A percentile compares a stretch with the other conserved stretches of the same genome.
Evolutionary conservation across 2,888 invertebrate species (phyloP).

Genomic region (Cataglyphis livida): DNA sequence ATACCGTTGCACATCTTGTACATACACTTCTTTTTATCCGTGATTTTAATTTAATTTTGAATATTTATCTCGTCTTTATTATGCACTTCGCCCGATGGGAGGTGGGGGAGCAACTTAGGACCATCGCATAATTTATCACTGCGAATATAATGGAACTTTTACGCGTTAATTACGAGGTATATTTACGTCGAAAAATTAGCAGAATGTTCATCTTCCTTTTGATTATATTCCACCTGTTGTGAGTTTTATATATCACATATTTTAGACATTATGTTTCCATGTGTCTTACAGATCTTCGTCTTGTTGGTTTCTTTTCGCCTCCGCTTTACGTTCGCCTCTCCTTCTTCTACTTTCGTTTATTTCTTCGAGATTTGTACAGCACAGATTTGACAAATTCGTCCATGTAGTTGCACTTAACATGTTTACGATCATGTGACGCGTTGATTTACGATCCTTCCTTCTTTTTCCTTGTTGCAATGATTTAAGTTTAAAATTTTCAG

Average conservation of each 20-base stretch:
- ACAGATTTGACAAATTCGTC: slow-evolving; percentile 52
- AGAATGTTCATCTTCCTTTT: slow-evolving; percentile 68
- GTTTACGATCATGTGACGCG: slow-evolving; percentile 42
- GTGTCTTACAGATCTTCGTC: slow-evolving; percentile 55
- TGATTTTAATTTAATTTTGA: slow-evolving; percentile 74
- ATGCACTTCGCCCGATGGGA: slow-evolving; percentile 81
- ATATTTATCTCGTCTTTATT: slow-evolving; percentile 77
- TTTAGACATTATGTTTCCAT: slow-evolving; percentile 72
- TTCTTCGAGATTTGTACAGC: slow-evolving; percentile 61
- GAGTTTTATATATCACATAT: slow-evolving; percentile 74
- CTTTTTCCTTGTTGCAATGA: neutral
- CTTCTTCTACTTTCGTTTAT: neutral
- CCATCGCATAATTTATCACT: slow-evolving; percentile 78
- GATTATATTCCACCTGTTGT: slow-evolving; percentile 73
- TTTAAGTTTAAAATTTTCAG: slow-evolving; percentile 16
- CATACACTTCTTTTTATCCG: slow-evolving; percentile 1
- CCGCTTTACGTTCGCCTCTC: neutral
- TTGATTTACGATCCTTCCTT: slow-evolving; percentile 19
- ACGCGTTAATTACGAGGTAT: slow-evolving; percentile 66
- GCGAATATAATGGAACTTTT: slow-evolving; percentile 60
- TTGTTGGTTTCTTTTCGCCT: neutral
- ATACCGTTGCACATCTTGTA: slow-evolving; percentile 71
- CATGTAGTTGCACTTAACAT: slow-evolving; percentile 51
- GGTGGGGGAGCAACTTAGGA: slow-evolving; percentile 78
- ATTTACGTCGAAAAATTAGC: slow-evolving; percentile 64